Evolutionary conservation across 2,888 invertebrate genomes (phyloP).

Genomic region (Epinotia demarniana): DNA sequence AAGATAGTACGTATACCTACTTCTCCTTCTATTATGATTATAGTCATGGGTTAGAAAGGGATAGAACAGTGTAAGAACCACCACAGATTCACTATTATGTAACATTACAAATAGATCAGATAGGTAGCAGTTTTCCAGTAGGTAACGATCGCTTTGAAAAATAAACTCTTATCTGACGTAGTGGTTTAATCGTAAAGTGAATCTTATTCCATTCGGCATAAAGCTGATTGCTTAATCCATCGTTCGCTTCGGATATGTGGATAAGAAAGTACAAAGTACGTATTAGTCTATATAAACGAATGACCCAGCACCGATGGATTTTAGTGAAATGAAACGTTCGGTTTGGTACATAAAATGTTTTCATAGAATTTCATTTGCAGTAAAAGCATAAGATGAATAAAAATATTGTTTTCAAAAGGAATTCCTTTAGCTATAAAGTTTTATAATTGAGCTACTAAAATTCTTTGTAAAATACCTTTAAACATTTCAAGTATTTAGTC

Average conservation of each 20-base stretch:
- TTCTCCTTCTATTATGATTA: not conserved
- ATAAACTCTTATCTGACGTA: not conserved
- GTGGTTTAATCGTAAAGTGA: not conserved
- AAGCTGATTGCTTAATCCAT: not conserved
- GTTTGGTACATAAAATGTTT: not conserved
- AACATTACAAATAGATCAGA: conserved; percentile 8
- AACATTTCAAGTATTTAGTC: not conserved
- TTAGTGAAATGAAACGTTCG: not conserved
- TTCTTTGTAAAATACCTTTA: no score
- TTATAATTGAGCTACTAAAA: no score
- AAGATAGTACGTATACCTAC: not conserved
- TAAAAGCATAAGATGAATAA: not conserved
- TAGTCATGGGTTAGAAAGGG: not conserved
- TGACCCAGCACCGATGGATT: not conserved
- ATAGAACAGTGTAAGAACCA: not conserved
- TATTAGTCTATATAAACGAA: not conserved
- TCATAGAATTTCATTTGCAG: not conserved
- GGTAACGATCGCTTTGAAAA: not conserved
- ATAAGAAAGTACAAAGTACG: not conserved
- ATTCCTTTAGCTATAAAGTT: not conserved
- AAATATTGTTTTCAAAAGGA: not conserved
- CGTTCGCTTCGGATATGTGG: not conserved
- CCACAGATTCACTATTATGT: not conserved
- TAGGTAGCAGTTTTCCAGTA: not conserved
- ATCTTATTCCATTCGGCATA: not conserved